Percentiles rank a stretch among this genome's conserved stretches.
Conservation (phyloP, 2,888 invertebrate genomes). For the Penaeus monodon region DNA sequence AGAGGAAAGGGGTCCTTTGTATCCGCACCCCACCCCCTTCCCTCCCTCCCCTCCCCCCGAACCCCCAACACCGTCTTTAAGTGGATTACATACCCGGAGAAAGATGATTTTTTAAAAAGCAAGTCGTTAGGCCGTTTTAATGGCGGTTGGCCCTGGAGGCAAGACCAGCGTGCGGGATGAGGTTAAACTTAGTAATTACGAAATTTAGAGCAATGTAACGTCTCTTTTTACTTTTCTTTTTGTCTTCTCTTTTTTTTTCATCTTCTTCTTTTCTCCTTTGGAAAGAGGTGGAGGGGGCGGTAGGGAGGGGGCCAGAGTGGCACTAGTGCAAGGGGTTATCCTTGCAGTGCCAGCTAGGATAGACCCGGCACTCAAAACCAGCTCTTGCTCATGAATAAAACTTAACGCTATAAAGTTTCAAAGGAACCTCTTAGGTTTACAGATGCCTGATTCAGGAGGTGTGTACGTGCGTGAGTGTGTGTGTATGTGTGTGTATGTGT, state of each 20-base stretch:
- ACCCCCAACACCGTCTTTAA: slow-evolving; percentile 17
- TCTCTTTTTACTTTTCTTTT: too few relatives aligned
- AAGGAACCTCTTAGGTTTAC: slow-evolving; percentile 26
- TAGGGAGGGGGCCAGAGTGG: neutral
- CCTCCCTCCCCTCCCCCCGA: neutral
- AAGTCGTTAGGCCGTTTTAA: slow-evolving; percentile 29
- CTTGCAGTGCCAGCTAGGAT: neutral
- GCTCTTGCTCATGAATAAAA: slow-evolving; percentile 32
- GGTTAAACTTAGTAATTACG: slow-evolving; percentile 47
- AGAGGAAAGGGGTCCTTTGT: neutral
- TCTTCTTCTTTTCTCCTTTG: too few relatives aligned
- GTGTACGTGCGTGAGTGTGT: neutral
- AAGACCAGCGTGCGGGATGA: neutral
- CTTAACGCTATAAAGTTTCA: slow-evolving; percentile 29
- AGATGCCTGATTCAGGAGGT: slow-evolving; percentile 32
- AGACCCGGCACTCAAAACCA: neutral
- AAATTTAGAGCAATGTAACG: slow-evolving; percentile 7
- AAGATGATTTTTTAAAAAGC: slow-evolving; percentile 30
- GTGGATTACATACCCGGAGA: slow-evolving; percentile 39
- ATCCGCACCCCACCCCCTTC: neutral
- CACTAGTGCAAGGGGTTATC: neutral
- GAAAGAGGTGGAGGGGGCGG: neutral
- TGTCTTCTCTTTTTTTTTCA: too few relatives aligned
- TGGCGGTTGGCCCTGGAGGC: slow-evolving; percentile 5
- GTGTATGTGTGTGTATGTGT: too few relatives aligned